Base-by-base conservation (phyloP, 1,140 invertebrate species). In the Patella vulgata region DNA sequence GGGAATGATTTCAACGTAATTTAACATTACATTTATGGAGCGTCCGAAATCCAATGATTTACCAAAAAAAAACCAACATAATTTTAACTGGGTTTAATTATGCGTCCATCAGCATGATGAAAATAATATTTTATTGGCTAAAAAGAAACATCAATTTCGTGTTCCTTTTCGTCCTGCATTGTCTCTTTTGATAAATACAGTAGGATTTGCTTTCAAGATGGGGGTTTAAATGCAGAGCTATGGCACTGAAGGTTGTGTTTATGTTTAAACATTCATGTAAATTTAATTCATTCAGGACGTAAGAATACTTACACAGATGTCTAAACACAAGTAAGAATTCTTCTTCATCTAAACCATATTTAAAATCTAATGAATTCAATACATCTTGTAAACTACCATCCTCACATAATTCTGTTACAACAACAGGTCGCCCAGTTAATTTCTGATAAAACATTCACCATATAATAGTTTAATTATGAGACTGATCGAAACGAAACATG, bases 371-470 rank as follows among this genome's bases (percentile, higher is more conserved):
- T 85, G 97, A 94, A 77, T 97, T 95, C 0, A 98, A 84, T 36
- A 97, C 95, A 75, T 94, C 96, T 72, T 96, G 97, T 0, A 98
- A 85, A 66, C 82, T 86, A 25, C 87, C 87, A 6, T 94, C 95
- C 0, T 95, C 97, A 78, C 95, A 98, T 0, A 97, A 86, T 81
- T 98, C 96, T 95, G 98, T 98, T 0, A 98, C 93, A 59, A 98
- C 94, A 0, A 98, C 94, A 70, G 96, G 95, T 0, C 93, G 93
- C 27, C 92, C 86, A 1, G 92, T 91, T 80, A 95, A 93, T 77
- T 89, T 86, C 80, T 92, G 89, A n/a, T 62, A 59, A 5, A 51
- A 14, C 21, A 61, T 5, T 25, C 33, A 36, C 59, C 25, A n/a
- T 50, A 11, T 1, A 17, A 30, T 23, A 48, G 21, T 11, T 21